These are phyloP conservation scores for cattle (Bos taurus) DNA, from an alignment of 2,113 vertebrate genomes.

Conservation along the genomic window DNA sequence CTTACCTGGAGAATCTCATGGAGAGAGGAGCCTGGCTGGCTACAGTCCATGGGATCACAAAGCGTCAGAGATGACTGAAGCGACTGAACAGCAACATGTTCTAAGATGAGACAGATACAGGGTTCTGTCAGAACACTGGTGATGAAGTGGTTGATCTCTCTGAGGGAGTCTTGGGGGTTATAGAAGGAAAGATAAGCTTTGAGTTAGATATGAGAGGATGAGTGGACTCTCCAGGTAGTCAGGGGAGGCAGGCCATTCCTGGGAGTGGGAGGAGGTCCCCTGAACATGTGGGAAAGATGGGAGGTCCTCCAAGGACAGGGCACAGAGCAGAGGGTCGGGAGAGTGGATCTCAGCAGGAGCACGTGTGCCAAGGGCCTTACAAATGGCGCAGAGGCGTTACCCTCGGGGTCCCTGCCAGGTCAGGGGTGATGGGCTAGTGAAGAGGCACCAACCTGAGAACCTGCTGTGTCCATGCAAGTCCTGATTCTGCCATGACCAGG, in stretches of 20 bases:
- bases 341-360: neutral
- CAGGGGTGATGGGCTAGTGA: neutral
- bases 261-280: neutral
- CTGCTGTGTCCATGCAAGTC: neutral
- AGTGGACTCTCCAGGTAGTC: neutral
- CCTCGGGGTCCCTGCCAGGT: neutral
- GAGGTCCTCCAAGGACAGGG: neutral
- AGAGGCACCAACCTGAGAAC: neutral
- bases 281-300: neutral
- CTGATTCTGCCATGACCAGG: neutral
- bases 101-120: neutral
- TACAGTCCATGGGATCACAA: neutral
- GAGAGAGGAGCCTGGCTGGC: neutral
- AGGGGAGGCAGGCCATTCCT: neutral
- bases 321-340: neutral
- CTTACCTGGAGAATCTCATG: neutral
- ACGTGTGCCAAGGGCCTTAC: neutral
- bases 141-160: neutral
- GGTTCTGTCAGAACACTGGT: neutral
- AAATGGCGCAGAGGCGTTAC: neutral
- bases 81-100: neutral
- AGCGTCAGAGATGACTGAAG: neutral
- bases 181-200: neutral
- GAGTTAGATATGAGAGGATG: neutral
- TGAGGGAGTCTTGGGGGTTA: neutral